Evolutionary conservation across 2,797 vertebrate species (phyloP).

Genomic region (Psittacula echo): DNA sequence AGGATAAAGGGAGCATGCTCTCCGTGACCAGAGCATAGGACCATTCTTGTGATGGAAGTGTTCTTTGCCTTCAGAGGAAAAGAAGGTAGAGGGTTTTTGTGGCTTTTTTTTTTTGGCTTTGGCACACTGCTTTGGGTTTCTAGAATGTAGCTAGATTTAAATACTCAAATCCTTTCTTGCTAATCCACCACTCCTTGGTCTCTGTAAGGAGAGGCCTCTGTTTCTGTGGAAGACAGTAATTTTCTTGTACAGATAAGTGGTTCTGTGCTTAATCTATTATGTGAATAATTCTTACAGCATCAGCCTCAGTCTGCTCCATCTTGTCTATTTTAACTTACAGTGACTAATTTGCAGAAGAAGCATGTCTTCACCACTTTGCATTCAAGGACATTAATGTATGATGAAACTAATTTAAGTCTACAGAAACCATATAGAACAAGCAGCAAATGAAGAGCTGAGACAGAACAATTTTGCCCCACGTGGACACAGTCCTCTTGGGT

Average conservation of each 20-base stretch:
- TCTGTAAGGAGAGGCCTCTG: not conserved
- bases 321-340: conserved; percentile 1
- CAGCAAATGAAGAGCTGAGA: not conserved
- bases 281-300: not conserved
- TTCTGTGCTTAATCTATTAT: not conserved
- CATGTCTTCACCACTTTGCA: not conserved
- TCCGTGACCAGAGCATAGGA: not conserved
- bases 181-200: not conserved
- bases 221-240: not conserved
- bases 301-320: not conserved
- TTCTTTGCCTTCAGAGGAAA: not conserved
- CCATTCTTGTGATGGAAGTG: not conserved
- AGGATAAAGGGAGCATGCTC: not conserved
- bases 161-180: not conserved
- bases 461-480: not conserved
- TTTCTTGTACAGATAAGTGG: not conserved
- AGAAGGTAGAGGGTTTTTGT: not conserved
- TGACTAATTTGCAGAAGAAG: conserved; percentile 15
- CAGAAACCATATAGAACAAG: not conserved
- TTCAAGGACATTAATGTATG: not conserved
- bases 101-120: not conserved
- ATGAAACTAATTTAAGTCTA: conserved; percentile 4
- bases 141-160: not conserved
- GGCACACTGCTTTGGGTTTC: not conserved
- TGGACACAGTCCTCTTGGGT: not conserved